A percentile compares a stretch with the other conserved stretches of the same genome.
Conservation (phyloP, 2,797 vertebrate species). For the Antennarius maculatus region DNA sequence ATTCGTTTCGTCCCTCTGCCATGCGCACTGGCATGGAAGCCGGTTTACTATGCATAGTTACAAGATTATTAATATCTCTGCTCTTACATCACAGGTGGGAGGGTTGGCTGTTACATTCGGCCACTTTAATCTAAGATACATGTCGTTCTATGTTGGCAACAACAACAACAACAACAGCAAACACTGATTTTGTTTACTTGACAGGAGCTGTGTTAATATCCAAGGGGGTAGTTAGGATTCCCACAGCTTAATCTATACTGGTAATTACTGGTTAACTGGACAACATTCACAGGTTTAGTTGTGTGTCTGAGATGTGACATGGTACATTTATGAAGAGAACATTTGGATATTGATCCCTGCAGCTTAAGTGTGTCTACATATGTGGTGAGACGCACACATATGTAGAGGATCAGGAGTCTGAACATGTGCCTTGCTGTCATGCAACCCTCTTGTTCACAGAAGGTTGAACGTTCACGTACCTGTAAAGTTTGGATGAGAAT, state of each 20-base stretch:
- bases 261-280: neutral
- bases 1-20: constrained; percentile 6
- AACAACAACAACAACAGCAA: constrained; percentile 37
- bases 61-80: constrained; percentile 79
- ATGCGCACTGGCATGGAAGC: constrained; percentile 19
- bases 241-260: neutral
- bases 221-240: neutral
- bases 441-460: constrained; percentile 37
- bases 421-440: constrained; percentile 36
- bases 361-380: neutral
- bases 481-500: constrained; percentile 46
- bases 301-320: neutral
- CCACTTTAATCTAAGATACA: constrained; percentile 51
- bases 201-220: constrained; percentile 3
- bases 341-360: neutral
- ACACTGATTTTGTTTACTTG: constrained; percentile 21
- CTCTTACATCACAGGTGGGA: constrained; percentile 73
- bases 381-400: constrained; percentile 1
- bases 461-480: constrained; percentile 37
- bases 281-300: neutral
- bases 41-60: constrained; percentile 74
- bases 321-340: neutral
- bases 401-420: constrained; percentile 46
- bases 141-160: constrained; percentile 51
- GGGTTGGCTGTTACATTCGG: constrained; percentile 59